Evolutionary conservation across 2,888 invertebrate species (phyloP), one percentile per base, ranked within the genome.

Genomic region (Ophion slaviceki): DNA sequence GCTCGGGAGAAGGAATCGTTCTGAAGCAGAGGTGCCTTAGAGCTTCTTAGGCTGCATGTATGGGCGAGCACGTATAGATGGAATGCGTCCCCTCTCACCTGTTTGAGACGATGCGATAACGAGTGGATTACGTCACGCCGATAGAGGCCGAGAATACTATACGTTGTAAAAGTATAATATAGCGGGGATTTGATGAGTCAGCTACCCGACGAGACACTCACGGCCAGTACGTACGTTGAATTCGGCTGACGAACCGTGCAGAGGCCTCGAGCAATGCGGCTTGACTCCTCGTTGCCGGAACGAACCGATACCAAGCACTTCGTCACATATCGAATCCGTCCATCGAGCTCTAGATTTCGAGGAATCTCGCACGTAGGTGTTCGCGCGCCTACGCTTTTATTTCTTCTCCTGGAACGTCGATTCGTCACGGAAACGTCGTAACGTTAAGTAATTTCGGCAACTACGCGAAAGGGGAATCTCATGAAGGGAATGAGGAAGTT

Each of bases 81-180:
- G 68, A 81, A 77, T 36, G 74, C 45, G 24, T 80, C 47, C 45
- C 81, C 78, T 64, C 88, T 87, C 89, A 91, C 90, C 90, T 91
- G 90, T 87, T 89, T 87, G 85, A 85, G 86, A 84, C 80, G 68
- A 83, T 85, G 85, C 81, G 88, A 90, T 89, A 89, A 90, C 87
- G 80, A 36, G 47, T 78, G 57, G 86, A 87, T 89, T 88, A 84
- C 89, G 81, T 88, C 88, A 90, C 84, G 86, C 66, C 40, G 45
- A 61, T 64, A 74, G 62, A 80, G 24, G 17, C 84, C 53, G 24
- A 68, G 64, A 62, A 64, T 45, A 68, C 68, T 74, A 59, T 71
- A 68, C 59, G 57, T 64, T 45, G 67, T 40, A 78, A 71, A 66
- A 36, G 61, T 78, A 79, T 70, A 70, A 57, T 47, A 71, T 66